Percentiles rank a stretch among this genome's conserved stretches.
Evolutionary conservation across 2,113 vertebrate species (phyloP).

Genomic region (Gymnogyps californianus): DNA sequence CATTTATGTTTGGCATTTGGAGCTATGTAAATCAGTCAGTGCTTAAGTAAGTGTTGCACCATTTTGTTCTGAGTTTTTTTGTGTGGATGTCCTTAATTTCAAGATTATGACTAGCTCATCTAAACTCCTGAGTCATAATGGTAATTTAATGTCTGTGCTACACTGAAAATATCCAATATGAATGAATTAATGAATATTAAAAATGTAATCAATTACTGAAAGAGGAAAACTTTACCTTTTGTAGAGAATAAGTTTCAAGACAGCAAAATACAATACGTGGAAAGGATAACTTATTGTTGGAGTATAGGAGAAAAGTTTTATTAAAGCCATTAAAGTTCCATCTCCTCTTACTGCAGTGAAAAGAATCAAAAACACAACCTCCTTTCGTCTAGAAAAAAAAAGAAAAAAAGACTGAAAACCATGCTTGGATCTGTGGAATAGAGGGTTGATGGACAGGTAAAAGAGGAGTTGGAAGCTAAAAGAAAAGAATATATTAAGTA

Average conservation of each 20-base stretch:
- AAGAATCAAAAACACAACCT: slow-evolving; percentile 56
- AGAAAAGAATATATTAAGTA: slow-evolving; percentile 50
- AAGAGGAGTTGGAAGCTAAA: slow-evolving; percentile 53
- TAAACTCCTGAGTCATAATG: neutral
- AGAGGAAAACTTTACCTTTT: neutral
- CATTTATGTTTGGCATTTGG: neutral
- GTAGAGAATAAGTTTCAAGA: neutral
- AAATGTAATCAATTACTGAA: neutral
- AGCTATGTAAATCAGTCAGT: neutral
- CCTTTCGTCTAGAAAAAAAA: slow-evolving; percentile 55
- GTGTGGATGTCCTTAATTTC: neutral
- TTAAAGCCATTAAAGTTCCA: slow-evolving; percentile 58
- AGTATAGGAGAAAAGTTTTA: slow-evolving; percentile 55
- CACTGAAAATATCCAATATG: neutral
- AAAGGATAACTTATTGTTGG: slow-evolving; percentile 14
- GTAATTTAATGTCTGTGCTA: neutral
- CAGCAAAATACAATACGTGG: neutral
- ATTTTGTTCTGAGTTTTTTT: neutral
- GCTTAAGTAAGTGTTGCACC: neutral
- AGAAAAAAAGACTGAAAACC: slow-evolving; percentile 24
- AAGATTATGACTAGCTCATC: neutral
- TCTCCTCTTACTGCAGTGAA: slow-evolving; percentile 32
- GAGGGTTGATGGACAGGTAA: slow-evolving; percentile 67
- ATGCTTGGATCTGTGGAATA: slow-evolving; percentile 43
- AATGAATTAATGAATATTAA: neutral